Evolutionary conservation across 2,113 vertebrate species (phyloP), one percentile per base, ranked within the genome.

Genomic region (Sander vitreus): DNA sequence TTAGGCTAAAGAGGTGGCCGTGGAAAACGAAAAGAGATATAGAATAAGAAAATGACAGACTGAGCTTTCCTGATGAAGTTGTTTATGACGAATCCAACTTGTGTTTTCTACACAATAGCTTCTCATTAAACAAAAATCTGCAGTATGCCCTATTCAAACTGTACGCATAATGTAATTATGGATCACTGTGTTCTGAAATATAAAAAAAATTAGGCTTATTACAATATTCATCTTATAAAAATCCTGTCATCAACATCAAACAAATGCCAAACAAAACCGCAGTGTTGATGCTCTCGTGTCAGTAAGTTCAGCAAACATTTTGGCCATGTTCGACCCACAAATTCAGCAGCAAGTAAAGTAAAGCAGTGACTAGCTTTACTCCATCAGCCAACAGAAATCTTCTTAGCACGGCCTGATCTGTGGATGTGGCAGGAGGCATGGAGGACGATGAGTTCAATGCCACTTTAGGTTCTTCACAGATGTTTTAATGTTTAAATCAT

Each of bases 331-430:
- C 64, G 85, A 89, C 83, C 86, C 80, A 88, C 67, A 88, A 90
- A 89, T 66, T 80, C 72, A 57, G 76, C 81, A 58, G 54, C 54
- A 74, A 89, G 51, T 64, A 72, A 86, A 90, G 77, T 64, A 74
- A 86, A 90, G 77, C 81, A 81, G 84, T 0, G 21, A 81, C 76
- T 75, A 73, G 91, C 91, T 92, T 93, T 86, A 51, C 47, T 80
- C 79, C 84, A 48, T 76, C 64, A 70, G 78, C 73, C 81, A 73
- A 74, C 55, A 77, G 80, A 92, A 93, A 93, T 92, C 91, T 89
- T 90, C 93, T 94, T 91, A 93, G 84, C 76, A 43, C 59, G 21
- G 91, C 67, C 76, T 94, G 83, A 93, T 93, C 90, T 91, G 88
- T 63, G 70, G 64, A 88, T 84, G 86, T 94, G 92, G 91, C 90